Evolutionary conservation across 1,140 invertebrate species (phyloP), one percentile per base, ranked within the genome.

Genomic region (Hylaeus anthracinus): DNA sequence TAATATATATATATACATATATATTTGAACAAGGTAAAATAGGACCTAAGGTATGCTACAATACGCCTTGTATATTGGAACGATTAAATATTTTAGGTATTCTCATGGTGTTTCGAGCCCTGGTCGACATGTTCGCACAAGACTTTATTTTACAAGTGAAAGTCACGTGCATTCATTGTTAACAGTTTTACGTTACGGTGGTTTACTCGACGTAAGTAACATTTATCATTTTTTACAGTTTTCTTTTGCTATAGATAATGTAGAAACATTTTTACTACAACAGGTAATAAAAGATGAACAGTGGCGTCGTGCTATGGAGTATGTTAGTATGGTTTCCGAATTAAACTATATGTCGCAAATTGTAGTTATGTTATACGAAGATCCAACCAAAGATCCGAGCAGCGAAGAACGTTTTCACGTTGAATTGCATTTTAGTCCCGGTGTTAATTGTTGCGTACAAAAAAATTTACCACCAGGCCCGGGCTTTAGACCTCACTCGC

Each of bases 321-420:
- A 99, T 91, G 96, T 99, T 1, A 98, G 97, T 66, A 98, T 98
- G 95, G 98, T 99, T 1, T 98, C 98, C 0, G 99, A 99, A 93
- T 95, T 99, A 2, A 99, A 99, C 94, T 99, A 99, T 92, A 98
- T 99, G 97, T 99, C 99, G 0, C 99, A 99, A 94, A 98, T 99
- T 70, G 98, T 99, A 0, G 98, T 99, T 5, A 99, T 99, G 98
- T 93, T 99, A n/a, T 99, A 99, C 91, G 99, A 99, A 94, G 98
- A 99, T 94, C 98, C 98, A 5, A 99, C 98, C 0, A 99, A 99
- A 92, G 98, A 98, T 93, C 97, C 97, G 0, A 95, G 94, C 58
- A 98, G 97, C 14, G 97, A 98, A 89, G 97, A 98, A 93, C 95
- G 97, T 82, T 99, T 99, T 91, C 98, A 99, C 91, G 97, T 99